Evolutionary conservation across 37 sponge, comb jelly and placozoan genomes (phyloP), one percentile per base, ranked within the genome.

Genomic region (Oopsacas minuta): DNA sequence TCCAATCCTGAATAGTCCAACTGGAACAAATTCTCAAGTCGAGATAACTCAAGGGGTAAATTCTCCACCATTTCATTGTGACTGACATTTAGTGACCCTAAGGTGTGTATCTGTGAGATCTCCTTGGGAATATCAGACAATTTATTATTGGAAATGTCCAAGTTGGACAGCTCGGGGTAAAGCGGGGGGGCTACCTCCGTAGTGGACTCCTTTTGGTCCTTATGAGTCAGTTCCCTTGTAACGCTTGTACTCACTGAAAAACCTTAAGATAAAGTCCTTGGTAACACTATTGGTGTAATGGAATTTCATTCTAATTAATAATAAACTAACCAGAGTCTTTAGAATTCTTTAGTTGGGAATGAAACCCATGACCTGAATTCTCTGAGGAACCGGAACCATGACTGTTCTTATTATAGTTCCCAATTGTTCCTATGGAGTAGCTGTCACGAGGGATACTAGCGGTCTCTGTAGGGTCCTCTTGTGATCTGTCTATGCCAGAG

Each of bases 1-100:
- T 89, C 89, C 37, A 90, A 86, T 0, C 88, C 89, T 32, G 90
- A 84, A 52, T 93, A 90, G 85, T 91, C 91, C 38, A 94, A 88
- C 81, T 83, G 89, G 89, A 86, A 92, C 42, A 94, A 86, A 38
- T 89, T 82, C 69, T 91, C 92, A n/a, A 90, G 82, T 36, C 86
- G 92, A 36, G 91, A 87, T 75, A 94, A 82, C 52, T 89, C 90
- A 39, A 92, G 81, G 0, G 95, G 93, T 22, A 94, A 86, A 0
- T 87, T 90, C 38, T 87, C 87, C 35, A 94, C 92, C 38, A 83
- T 52, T 37, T 37, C 49, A 83, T 94, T 94, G 53, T 90, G 85
- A 38, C 90, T 92, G 82, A 94, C 85, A 25, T 82, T 37, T 0
- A 93, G 87, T 39, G 83, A 87, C 25, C 91, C 83, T 20, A 93